Evolutionary conservation across 2,797 vertebrate genomes (phyloP).

Genomic region (Oophaga sylvatica): DNA sequence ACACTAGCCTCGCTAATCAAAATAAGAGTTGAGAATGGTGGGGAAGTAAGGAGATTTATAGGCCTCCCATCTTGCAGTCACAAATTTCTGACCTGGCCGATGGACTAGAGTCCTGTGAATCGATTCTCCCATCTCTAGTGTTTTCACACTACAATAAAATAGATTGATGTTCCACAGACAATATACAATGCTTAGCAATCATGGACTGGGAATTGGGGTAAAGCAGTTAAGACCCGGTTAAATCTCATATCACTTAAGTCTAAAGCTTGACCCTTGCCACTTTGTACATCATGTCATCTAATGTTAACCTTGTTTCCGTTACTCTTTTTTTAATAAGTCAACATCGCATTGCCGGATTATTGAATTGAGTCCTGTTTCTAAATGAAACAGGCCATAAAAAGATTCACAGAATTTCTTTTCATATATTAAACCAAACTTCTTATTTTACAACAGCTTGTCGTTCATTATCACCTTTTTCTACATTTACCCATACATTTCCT

Average conservation of each 20-base stretch:
- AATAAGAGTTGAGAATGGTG: too few relatives aligned
- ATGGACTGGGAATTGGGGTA: neutral
- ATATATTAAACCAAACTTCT: neutral
- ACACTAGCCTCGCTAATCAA: too few relatives aligned
- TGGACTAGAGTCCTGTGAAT: too few relatives aligned
- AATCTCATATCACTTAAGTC: neutral
- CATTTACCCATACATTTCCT: neutral
- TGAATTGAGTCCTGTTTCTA: neutral
- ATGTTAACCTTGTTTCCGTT: neutral
- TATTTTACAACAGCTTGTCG: neutral
- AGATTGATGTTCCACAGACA: neutral
- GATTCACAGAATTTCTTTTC: neutral
- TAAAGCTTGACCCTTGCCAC: constrained; percentile 5
- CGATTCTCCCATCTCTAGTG: neutral
- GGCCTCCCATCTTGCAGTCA: too few relatives aligned
- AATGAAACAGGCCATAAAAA: neutral
- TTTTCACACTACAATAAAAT: neutral
- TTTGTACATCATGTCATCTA: constrained; percentile 10
- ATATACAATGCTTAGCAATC: constrained; percentile 10
- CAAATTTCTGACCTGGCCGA: too few relatives aligned
- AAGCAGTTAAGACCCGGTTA: constrained; percentile 3
- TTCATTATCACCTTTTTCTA: neutral
- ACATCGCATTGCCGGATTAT: neutral
- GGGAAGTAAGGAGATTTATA: too few relatives aligned
- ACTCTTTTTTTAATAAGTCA: neutral